Conservation (phyloP, 2,113 vertebrate genomes). For the Entomyzon cyanotis region DNA sequence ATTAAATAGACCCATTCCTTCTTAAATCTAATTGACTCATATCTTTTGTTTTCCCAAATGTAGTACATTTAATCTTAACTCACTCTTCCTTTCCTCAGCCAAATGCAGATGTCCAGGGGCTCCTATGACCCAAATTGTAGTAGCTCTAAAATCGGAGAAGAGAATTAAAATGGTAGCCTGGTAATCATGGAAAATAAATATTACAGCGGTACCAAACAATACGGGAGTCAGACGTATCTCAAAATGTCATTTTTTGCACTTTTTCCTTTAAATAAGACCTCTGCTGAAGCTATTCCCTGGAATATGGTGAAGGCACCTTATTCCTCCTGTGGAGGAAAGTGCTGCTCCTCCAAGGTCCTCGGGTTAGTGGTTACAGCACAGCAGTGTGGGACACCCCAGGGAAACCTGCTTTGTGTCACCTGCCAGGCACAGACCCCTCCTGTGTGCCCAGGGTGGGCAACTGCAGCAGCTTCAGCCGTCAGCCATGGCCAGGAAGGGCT, state of each 20-base stretch:
- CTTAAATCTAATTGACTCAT: not conserved
- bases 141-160: not conserved
- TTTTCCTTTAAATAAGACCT: not conserved
- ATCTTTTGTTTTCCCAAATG: not conserved
- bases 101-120: not conserved
- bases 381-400: not conserved
- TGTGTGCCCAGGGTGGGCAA: not conserved
- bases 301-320: accelerated
- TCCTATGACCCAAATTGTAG: not conserved
- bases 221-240: not conserved
- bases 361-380: accelerated
- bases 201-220: not conserved
- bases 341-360: not conserved
- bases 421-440: not conserved
- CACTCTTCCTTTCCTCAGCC: not conserved
- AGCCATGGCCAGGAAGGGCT: not conserved
- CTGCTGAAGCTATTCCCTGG: not conserved
- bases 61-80: not conserved
- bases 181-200: not conserved
- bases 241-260: not conserved
- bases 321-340: not conserved
- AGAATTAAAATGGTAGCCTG: not conserved
- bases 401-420: not conserved
- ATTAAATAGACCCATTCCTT: not conserved
- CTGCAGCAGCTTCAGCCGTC: accelerated